These are phyloP conservation scores for Sander lucioperca DNA, from an alignment of 2,113 vertebrate species.

Conservation along the genomic window DNA sequence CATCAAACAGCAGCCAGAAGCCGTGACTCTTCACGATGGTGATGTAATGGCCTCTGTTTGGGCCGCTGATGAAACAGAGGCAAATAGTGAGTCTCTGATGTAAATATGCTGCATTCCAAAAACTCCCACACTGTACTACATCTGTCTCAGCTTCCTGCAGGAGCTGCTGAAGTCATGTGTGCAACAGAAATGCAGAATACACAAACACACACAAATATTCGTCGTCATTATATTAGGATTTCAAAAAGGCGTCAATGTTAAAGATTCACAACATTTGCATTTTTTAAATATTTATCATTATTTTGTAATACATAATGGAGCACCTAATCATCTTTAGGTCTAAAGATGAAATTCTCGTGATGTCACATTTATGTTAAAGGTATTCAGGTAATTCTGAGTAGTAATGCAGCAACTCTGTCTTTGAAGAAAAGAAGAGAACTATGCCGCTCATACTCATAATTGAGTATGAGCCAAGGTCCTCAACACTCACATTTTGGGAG, in stretches of 20 bases:
- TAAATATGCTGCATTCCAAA: neutral
- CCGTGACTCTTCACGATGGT: constrained; percentile 99
- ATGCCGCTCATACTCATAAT: too few species aligned
- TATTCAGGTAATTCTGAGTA: neutral
- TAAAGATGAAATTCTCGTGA: neutral
- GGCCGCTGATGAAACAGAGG: constrained; percentile 88
- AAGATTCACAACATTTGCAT: neutral
- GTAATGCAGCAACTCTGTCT: too few species aligned
- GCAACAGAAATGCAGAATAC: neutral
- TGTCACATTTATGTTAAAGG: neutral
- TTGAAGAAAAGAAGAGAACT: too few species aligned
- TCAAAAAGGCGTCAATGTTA: neutral
- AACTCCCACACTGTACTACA: neutral
- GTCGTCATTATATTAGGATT: neutral
- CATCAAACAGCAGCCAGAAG: constrained; percentile 98
- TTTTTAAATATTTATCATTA: neutral
- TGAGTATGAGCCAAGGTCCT: too few species aligned
- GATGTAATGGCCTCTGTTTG: constrained; percentile 97
- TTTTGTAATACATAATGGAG: neutral
- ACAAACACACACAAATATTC: neutral
- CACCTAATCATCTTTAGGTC: neutral
- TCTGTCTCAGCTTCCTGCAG: neutral
- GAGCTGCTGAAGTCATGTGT: neutral
- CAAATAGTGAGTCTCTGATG: constrained; percentile 21
- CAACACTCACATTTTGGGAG: too few species aligned